phyloP scores from a whole-genome alignment of 2,113 vertebrate species.

The Oryctolagus cuniculus region mOryCun1.1 NC_091441.1:75052001-75052500 shows the following conservation, averaged over 20 bases:
- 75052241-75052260: neutral
- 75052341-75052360: neutral
- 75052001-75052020: conserved; percentile 57
- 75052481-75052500: neutral
- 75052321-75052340: neutral
- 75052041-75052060: conserved; percentile 57
- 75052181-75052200: conserved; percentile 50
- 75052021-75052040: conserved; percentile 41
- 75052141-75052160: neutral
- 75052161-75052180: conserved; percentile 3
- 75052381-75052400: neutral
- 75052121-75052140: conserved; percentile 51
- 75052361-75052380: neutral
- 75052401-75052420: neutral
- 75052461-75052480: neutral
- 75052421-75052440: neutral
- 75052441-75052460: neutral
- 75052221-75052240: neutral
- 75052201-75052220: conserved; percentile 45
- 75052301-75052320: neutral
- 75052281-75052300: neutral
- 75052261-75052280: conserved; percentile 31
- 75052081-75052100: neutral
- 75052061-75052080: neutral
- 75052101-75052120: neutral